These are phyloP conservation scores for Misgurnus anguillicaudatus DNA, from an alignment of 2,113 vertebrate species.

Conservation along the genomic window DNA sequence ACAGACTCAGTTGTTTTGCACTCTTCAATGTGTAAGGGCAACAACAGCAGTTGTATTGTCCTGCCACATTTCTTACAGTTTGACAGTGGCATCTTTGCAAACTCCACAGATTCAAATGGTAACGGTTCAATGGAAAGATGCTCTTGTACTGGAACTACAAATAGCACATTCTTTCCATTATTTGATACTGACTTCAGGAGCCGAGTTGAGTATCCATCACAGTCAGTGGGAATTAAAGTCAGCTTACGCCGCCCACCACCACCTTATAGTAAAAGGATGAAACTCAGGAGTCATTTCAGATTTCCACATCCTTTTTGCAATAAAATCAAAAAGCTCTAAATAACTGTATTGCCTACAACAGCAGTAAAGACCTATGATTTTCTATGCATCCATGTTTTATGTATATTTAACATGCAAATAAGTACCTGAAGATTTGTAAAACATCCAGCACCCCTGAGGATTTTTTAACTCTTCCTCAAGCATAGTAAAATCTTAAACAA, in stretches of 20 bases:
- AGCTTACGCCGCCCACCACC: background rate
- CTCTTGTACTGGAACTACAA: constrained; percentile 15
- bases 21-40: constrained; percentile 8
- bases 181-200: background rate
- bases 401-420: too few species aligned
- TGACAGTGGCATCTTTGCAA: constrained; percentile 21
- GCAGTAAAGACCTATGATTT: too few species aligned
- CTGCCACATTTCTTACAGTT: constrained; percentile 11
- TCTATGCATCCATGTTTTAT: background rate
- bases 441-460: too few species aligned
- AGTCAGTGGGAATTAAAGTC: constrained; percentile 14
- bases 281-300: background rate
- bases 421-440: too few species aligned
- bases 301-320: background rate
- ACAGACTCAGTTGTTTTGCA: background rate
- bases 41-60: constrained; percentile 1
- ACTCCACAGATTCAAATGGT: constrained; percentile 2
- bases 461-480: too few species aligned
- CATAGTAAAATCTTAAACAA: too few species aligned
- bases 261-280: background rate
- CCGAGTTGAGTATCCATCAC: background rate
- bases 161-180: too few species aligned
- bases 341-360: background rate
- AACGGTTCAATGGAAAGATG: constrained; percentile 10
- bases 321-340: background rate